Evolutionary conservation across 2,797 vertebrate genomes (phyloP), one percentile per base, ranked within the genome.

Genomic region (Knipowitschia caucasica): DNA sequence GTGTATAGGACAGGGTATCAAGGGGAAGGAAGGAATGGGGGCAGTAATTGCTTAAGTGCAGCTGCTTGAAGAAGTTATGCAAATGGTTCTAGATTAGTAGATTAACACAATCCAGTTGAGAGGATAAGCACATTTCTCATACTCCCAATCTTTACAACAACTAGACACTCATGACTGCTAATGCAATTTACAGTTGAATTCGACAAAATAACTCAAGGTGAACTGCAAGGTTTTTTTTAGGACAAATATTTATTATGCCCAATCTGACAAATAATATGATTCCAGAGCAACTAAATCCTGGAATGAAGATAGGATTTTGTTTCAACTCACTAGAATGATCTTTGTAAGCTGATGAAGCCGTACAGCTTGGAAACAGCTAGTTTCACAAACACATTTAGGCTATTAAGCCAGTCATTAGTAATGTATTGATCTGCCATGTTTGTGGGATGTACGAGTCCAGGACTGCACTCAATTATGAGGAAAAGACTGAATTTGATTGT

Each of bases 71-170:
- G 56, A 69, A 71, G 57, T 84, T 86, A 83, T 86, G 82, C 64
- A 80, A 87, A 85, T 77, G 24, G 35, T 6, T 66, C 67, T 46
- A 31, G 35, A 86, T 88, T 74, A 80, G 75, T 67, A 85, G 82
- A 90, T 87, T 82, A 83, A 31, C 15, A 3, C 33, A 83, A 86
- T 85, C 79, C 73, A 73, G 53, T 85, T 85, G 53, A 81, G 59
- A 66, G 75, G 77, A 84, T 81, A 80, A 83, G 55, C 58, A 55
- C 52, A 21, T 42, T 33, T 46, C 34, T 60, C 57, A 36, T 51
- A 59, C 60, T 64, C 61, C 67, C 56, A 53, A 44, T 59, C 43
- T 64, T 69, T 68, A 47, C 56, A 70, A 71, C 25, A 44, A 4
- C 77, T 63, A 59, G 44, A 57, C 52, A 39, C 62, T 66, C 20